phyloP scores from a whole-genome alignment of 2,113 vertebrate genomes.

The Corythaeola cristata region DNA sequence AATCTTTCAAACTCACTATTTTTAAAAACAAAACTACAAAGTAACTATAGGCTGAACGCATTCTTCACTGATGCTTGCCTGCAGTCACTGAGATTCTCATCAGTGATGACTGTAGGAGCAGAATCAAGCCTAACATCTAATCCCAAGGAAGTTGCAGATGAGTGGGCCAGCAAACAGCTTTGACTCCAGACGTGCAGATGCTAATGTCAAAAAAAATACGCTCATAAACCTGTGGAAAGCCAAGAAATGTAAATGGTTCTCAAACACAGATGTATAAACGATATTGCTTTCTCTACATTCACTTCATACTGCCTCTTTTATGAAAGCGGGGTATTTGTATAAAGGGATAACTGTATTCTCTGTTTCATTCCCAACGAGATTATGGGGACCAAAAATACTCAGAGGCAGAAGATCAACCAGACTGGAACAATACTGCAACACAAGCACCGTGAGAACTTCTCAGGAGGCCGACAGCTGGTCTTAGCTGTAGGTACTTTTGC shows the following conservation, averaged over 20 bases:
- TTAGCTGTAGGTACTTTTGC: background rate
- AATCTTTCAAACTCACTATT: background rate
- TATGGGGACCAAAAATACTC: background rate
- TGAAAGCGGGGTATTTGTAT: background rate
- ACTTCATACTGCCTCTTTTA: background rate
- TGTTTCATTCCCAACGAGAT: background rate
- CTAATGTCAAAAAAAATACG: background rate
- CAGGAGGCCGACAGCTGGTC: background rate
- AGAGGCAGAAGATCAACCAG: background rate
- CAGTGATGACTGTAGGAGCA: accelerated
- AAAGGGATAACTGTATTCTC: background rate
- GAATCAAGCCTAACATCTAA: background rate
- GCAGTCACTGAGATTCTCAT: background rate
- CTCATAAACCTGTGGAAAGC: background rate
- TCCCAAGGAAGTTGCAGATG: background rate
- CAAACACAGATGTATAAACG: background rate
- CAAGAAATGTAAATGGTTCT: background rate
- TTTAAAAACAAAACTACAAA: background rate
- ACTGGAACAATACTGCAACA: background rate
- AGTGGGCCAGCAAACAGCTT: background rate
- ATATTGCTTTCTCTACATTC: background rate
- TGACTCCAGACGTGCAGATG: background rate
- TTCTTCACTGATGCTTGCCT: background rate
- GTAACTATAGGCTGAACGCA: background rate
- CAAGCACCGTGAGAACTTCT: background rate